These are phyloP conservation scores for Cricetomys ansorgei DNA, from an alignment of 2,113 vertebrate species.

Conservation along the genomic window DNA sequence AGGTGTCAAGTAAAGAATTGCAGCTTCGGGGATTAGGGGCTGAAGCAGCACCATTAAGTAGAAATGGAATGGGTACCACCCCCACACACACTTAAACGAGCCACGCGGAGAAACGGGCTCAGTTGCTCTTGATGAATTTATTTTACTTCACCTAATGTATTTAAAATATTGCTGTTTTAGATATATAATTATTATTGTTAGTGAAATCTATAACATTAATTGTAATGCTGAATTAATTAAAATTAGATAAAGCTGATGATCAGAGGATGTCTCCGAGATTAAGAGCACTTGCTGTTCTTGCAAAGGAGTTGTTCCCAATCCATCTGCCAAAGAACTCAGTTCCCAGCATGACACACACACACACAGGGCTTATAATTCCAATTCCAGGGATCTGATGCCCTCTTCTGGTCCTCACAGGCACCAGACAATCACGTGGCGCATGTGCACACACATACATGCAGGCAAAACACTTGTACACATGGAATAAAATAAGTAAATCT, in stretches of 20 bases:
- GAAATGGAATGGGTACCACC: not conserved
- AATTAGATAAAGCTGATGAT: not conserved
- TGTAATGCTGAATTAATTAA: constrained; percentile 7
- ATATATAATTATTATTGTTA: not conserved
- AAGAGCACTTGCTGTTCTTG: not conserved
- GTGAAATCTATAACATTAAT: not conserved
- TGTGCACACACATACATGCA: no score
- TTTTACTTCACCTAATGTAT: not conserved
- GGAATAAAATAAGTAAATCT: not conserved
- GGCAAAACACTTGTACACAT: not conserved
- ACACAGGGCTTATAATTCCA: no score
- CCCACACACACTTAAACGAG: not conserved
- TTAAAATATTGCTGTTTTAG: not conserved
- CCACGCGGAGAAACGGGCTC: not conserved
- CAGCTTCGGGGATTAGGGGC: not conserved
- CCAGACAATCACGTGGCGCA: not conserved
- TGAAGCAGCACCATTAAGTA: not conserved
- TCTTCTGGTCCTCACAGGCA: not conserved
- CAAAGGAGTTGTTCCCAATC: no score
- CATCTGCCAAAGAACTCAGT: no score
- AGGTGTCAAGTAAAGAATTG: not conserved
- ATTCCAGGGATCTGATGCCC: not conserved
- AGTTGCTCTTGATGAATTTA: not conserved
- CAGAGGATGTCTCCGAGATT: not conserved
- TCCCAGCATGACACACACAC: not conserved